Conservation (phyloP, 2,797 vertebrate genomes). For the Pangasius macronema region DNA sequence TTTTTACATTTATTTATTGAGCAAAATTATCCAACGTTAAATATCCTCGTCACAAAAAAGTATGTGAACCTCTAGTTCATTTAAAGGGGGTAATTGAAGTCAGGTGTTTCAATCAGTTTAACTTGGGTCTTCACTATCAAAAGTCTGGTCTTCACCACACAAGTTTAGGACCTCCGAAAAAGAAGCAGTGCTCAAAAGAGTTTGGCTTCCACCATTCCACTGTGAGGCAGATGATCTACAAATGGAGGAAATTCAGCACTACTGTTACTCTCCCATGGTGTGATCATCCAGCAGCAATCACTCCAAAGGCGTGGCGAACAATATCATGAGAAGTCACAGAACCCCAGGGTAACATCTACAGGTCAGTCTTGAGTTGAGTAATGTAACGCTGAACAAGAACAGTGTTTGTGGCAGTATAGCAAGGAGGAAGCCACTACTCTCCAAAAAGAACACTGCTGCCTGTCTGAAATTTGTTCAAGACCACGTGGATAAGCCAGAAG, state of each 20-base stretch:
- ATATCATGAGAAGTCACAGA: background rate
- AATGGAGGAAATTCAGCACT: background rate
- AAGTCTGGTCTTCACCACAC: background rate
- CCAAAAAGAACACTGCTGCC: background rate
- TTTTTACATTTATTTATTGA: too few relatives aligned
- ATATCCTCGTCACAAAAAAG: too few relatives aligned
- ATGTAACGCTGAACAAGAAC: background rate
- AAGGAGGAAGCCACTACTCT: background rate
- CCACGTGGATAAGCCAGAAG: background rate
- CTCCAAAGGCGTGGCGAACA: background rate
- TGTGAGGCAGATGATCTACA: background rate
- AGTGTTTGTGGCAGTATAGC: background rate
- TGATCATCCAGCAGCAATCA: background rate
- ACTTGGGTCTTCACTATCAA: background rate
- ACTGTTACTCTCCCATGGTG: background rate
- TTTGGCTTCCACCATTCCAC: background rate
- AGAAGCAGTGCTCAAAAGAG: background rate
- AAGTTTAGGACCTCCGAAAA: background rate
- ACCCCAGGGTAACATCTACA: too few relatives aligned
- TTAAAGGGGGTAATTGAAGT: background rate
- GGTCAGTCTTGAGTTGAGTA: background rate
- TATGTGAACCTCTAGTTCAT: background rate
- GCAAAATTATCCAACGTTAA: background rate
- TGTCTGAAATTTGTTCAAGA: background rate
- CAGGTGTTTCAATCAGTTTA: background rate